Percentiles rank a stretch among this genome's conserved stretches.
These are phyloP conservation scores for Nothoprocta perdicaria DNA, from an alignment of 2,113 vertebrate genomes.

Conservation along the genomic window DNA sequence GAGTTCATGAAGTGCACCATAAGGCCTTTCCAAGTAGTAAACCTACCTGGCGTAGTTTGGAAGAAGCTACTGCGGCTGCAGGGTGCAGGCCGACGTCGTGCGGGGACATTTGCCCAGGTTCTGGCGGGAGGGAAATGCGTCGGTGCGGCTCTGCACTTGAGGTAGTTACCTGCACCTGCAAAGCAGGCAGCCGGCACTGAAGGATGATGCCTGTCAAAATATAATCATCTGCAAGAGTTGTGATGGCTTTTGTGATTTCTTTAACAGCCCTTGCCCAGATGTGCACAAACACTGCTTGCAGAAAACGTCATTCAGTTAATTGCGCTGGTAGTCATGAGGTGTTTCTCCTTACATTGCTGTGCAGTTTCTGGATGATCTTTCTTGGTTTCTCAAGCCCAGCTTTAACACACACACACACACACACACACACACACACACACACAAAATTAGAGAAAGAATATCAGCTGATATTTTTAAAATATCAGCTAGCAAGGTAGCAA, in stretches of 20 bases:
- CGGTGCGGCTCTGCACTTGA: no score
- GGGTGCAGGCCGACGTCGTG: not conserved
- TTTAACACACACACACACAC: not conserved
- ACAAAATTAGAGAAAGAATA: no score
- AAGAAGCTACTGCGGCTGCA: not conserved
- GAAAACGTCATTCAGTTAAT: not conserved
- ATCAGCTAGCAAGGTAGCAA: not conserved
- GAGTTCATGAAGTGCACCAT: not conserved
- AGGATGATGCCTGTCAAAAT: constrained; percentile 32
- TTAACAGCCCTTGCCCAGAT: not conserved
- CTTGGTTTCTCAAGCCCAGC: not conserved
- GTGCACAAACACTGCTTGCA: not conserved
- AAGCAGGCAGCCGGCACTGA: not conserved
- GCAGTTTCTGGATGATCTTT: constrained; percentile 18
- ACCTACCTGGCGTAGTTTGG: not conserved
- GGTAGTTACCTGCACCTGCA: not conserved
- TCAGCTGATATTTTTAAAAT: no score
- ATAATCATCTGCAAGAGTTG: not conserved
- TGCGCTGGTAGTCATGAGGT: not conserved
- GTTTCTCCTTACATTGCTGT: not conserved
- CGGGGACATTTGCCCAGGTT: not conserved
- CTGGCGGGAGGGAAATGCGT: not conserved
- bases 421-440: no score
- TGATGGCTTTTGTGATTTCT: not conserved
- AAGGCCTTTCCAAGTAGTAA: not conserved